Evolutionary conservation across 2,888 invertebrate species (phyloP).

Genomic region (Agrotis puta): DNA sequence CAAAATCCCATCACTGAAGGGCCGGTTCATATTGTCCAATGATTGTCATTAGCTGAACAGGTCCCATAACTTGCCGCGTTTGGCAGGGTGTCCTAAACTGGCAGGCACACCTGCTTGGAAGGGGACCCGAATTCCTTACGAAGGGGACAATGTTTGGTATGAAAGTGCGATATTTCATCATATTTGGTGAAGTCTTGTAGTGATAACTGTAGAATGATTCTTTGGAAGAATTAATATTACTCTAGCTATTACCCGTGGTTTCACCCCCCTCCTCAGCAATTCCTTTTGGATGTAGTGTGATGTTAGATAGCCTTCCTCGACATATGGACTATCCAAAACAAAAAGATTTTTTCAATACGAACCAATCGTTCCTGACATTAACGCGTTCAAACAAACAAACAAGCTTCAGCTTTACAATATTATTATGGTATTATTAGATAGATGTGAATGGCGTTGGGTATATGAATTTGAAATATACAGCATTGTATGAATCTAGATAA

Average conservation of each 20-base stretch:
- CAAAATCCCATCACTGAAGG: slow-evolving; percentile 42
- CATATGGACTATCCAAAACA: too few species aligned
- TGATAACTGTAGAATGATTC: too few species aligned
- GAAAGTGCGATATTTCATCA: slow-evolving; percentile 51
- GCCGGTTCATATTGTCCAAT: slow-evolving; percentile 46
- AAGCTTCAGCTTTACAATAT: too few species aligned
- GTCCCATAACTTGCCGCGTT: slow-evolving; percentile 77
- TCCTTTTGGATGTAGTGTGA: too few species aligned
- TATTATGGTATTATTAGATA: too few species aligned
- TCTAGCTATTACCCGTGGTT: too few species aligned
- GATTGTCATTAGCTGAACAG: slow-evolving; percentile 74
- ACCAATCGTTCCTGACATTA: too few species aligned
- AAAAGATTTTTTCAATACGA: too few species aligned
- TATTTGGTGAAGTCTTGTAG: slow-evolving; percentile 36
- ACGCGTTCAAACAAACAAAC: too few species aligned
- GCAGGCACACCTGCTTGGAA: slow-evolving; percentile 79
- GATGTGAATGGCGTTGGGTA: not conserved
- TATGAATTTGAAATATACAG: not conserved
- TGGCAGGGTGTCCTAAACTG: slow-evolving; percentile 75
- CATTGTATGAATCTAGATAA: not conserved
- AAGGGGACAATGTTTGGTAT: slow-evolving; percentile 64
- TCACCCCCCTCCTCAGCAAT: too few species aligned
- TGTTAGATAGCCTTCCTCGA: too few species aligned
- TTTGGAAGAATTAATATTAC: not conserved
- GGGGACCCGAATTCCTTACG: slow-evolving; percentile 73